phyloP scores from a whole-genome alignment of 2,797 vertebrate genomes.

The Hoplostethus mediterraneus region DNA sequence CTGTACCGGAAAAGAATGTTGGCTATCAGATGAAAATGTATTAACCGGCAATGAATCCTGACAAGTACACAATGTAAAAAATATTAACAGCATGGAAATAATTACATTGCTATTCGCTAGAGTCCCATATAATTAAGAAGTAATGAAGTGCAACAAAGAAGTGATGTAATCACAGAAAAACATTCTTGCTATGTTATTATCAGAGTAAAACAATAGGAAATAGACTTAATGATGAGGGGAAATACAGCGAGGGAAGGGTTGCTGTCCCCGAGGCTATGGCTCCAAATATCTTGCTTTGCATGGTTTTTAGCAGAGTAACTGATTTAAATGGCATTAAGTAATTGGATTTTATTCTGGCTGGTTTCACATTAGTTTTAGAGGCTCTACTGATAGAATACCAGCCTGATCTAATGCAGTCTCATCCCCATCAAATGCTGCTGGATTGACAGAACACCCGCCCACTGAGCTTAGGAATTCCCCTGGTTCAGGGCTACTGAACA shows the following conservation, averaged over 20 bases:
- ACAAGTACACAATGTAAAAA: not conserved
- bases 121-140: not conserved
- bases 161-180: not conserved
- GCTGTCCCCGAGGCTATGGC: constrained; percentile 8
- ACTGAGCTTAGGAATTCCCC: constrained; percentile 18
- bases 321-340: constrained; percentile 61
- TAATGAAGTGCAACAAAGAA: not conserved
- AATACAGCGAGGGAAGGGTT: constrained; percentile 15
- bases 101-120: not conserved
- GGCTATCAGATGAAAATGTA: constrained; percentile 6
- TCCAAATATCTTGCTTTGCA: constrained; percentile 36
- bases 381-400: constrained; percentile 27
- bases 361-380: constrained; percentile 31
- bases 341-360: constrained; percentile 59
- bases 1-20: not conserved
- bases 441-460: constrained; percentile 36
- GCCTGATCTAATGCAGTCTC: constrained; percentile 39
- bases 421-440: constrained; percentile 41
- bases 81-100: not conserved
- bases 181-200: not conserved
- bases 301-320: constrained; percentile 44
- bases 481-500: constrained; percentile 28
- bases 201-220: constrained; percentile 5
- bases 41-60: not conserved
- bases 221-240: constrained; percentile 7